phyloP scores from a whole-genome alignment of 2,113 vertebrate genomes.

The Orientallactaga bullata region DNA sequence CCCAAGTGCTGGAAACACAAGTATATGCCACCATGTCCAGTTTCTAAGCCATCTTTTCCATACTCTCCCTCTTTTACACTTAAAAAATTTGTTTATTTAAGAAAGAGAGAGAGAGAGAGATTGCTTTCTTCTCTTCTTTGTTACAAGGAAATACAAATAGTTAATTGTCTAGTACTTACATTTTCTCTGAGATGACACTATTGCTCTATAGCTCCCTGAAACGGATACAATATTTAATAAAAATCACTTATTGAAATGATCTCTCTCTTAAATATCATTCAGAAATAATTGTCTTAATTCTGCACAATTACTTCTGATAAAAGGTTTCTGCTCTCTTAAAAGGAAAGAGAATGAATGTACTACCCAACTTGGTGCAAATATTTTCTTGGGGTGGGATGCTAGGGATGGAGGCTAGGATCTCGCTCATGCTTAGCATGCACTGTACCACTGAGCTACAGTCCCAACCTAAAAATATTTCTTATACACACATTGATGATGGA shows the following conservation, averaged over 20 bases:
- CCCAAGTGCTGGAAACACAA: too few relatives aligned
- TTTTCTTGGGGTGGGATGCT: background rate
- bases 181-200: background rate
- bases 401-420: background rate
- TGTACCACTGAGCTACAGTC: background rate
- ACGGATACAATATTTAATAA: constrained; percentile 32
- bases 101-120: background rate
- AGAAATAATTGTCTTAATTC: too few relatives aligned
- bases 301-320: background rate
- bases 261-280: background rate
- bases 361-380: constrained; percentile 7
- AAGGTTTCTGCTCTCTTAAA: constrained; percentile 10
- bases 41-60: constrained; percentile 19
- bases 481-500: constrained; percentile 21
- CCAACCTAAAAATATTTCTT: constrained; percentile 31
- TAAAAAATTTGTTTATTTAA: too few relatives aligned
- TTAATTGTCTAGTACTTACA: constrained; percentile 9
- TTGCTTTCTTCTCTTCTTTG: constrained; percentile 4
- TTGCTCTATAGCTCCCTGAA: background rate
- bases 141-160: constrained; percentile 1
- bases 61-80: background rate
- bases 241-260: constrained; percentile 7
- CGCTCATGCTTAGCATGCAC: background rate
- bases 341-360: background rate
- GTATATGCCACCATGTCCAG: background rate